These are phyloP conservation scores for Scylla paramamosain DNA, from an alignment of 1,140 invertebrate species.

Conservation along the genomic window DNA sequence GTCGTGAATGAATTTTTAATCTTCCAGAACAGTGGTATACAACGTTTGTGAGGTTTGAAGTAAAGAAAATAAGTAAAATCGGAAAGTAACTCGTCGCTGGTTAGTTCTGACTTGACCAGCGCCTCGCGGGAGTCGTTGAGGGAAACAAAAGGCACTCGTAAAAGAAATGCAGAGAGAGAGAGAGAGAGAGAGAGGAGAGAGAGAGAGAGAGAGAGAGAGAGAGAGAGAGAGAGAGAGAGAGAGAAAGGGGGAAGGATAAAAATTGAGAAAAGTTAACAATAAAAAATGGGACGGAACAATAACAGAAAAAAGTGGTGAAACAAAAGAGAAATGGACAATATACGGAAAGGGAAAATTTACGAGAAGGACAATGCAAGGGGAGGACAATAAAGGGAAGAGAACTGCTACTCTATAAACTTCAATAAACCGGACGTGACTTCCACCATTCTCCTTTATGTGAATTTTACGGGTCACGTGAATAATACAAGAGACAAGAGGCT, in stretches of 20 bases:
- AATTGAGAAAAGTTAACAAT: not conserved
- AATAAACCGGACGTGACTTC: conserved; percentile 22
- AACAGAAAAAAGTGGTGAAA: not conserved
- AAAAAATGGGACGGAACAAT: no score
- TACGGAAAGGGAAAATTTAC: not conserved
- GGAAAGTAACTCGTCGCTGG: not conserved
- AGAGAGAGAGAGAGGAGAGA: not conserved
- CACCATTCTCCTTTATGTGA: not conserved
- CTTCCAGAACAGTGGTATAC: no score
- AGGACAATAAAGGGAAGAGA: not conserved
- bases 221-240: no score
- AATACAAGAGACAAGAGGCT: not conserved
- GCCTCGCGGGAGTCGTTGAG: not conserved
- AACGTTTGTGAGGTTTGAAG: no score
- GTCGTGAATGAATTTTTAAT: no score
- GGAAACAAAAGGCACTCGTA: not conserved
- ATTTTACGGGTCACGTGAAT: conserved; percentile 6
- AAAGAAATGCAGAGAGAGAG: not conserved
- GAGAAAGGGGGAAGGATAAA: not conserved
- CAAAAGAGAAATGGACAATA: conserved; percentile 11
- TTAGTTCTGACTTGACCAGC: not conserved
- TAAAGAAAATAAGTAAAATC: no score
- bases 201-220: no score
- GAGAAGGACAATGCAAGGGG: not conserved
- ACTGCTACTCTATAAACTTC: conserved; percentile 22